These are phyloP conservation scores for Mobula hypostoma DNA, from an alignment of 2,113 vertebrate species.

Conservation along the genomic window DNA sequence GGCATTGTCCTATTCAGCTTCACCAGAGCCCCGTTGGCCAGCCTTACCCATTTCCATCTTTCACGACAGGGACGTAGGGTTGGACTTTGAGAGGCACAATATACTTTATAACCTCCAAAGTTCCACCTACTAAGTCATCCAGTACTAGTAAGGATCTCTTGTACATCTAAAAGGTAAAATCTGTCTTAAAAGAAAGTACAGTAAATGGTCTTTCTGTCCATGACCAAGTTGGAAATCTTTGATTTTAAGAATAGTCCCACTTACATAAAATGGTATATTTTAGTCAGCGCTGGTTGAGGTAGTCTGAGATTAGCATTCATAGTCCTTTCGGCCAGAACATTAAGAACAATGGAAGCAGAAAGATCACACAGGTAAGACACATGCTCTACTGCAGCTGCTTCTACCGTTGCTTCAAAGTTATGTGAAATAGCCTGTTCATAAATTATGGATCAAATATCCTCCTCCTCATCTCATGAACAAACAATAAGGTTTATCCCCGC, in stretches of 20 bases:
- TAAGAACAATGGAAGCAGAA: not conserved
- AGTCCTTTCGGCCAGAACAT: not conserved
- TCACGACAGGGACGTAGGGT: too few relatives aligned
- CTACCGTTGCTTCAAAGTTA: not conserved
- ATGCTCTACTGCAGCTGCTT: not conserved
- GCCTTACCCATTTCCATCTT: too few relatives aligned
- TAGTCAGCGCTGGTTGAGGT: not conserved
- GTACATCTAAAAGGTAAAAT: too few relatives aligned
- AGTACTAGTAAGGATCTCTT: too few relatives aligned
- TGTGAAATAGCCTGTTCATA: not conserved
- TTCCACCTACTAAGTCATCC: too few relatives aligned
- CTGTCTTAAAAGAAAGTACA: too few relatives aligned
- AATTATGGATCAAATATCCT: not conserved
- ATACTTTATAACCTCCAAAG: too few relatives aligned
- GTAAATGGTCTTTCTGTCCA: too few relatives aligned
- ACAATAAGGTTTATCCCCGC: not conserved
- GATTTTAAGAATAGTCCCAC: not conserved
- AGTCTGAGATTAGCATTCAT: not conserved
- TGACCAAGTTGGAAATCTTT: not conserved
- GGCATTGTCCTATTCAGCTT: too few relatives aligned
- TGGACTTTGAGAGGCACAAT: too few relatives aligned
- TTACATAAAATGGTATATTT: not conserved
- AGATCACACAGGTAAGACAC: not conserved
- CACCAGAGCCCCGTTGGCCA: too few relatives aligned
- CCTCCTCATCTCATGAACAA: not conserved